Evolutionary conservation across 2,888 invertebrate genomes (phyloP).

Genomic region (Morpho helenor): DNA sequence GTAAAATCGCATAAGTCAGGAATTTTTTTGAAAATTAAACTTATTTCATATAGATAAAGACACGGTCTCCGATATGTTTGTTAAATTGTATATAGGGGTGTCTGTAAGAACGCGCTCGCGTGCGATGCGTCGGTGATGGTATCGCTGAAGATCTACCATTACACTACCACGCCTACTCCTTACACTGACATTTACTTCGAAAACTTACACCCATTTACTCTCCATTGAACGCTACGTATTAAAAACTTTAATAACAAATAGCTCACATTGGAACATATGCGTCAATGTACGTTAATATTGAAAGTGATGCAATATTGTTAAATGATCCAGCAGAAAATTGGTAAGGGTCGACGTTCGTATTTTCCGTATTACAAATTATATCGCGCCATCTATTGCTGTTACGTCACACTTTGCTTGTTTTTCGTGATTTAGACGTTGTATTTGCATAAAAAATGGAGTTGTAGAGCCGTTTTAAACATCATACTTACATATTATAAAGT

Average conservation of each 20-base stretch:
- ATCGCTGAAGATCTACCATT: slow-evolving; percentile 29
- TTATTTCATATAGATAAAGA: background rate
- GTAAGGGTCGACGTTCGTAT: slow-evolving; percentile 20
- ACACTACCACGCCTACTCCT: slow-evolving; percentile 27
- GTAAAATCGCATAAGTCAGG: background rate
- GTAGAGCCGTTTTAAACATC: too few species aligned
- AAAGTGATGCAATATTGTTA: background rate
- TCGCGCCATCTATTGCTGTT: slow-evolving; percentile 25
- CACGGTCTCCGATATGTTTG: background rate
- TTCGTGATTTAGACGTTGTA: slow-evolving; percentile 11
- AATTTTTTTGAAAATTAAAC: background rate
- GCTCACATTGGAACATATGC: background rate
- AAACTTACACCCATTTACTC: background rate
- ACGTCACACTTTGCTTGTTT: slow-evolving; percentile 24
- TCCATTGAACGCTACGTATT: slow-evolving; percentile 5
- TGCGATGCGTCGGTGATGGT: slow-evolving; percentile 24
- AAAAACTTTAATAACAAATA: background rate
- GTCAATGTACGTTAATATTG: slow-evolving; percentile 7
- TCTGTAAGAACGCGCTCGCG: slow-evolving; percentile 28
- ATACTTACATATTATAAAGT: too few species aligned
- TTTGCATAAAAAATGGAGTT: background rate
- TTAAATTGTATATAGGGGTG: slow-evolving; percentile 28
- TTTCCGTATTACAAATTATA: slow-evolving; percentile 26
- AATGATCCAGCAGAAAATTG: background rate
- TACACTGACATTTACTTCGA: slow-evolving; percentile 12